Conservation (phyloP, 2,113 vertebrate genomes). For the Chaetops frenatus region DNA sequence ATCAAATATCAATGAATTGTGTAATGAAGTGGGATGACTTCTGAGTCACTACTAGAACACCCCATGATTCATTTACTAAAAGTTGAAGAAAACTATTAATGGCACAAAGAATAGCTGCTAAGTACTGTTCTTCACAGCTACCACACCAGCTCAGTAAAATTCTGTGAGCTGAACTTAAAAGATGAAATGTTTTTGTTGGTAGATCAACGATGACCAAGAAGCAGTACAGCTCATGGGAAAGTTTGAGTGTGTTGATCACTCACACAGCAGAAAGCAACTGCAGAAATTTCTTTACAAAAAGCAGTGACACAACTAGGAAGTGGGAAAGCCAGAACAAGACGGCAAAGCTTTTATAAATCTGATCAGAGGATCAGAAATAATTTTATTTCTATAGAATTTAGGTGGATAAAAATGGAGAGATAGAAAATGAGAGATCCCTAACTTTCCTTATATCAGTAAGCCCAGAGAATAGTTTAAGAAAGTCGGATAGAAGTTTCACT, state of each 20-base stretch:
- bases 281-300: not conserved
- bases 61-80: slow-evolving; percentile 45
- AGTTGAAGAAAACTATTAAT: slow-evolving; percentile 11
- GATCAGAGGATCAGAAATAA: not conserved
- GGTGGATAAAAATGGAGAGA: not conserved
- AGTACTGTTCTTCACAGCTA: not conserved
- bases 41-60: slow-evolving; percentile 49
- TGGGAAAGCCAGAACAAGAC: not conserved
- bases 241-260: slow-evolving; percentile 17
- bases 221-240: slow-evolving; percentile 47
- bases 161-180: slow-evolving; percentile 20
- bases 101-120: not conserved
- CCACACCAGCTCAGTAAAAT: not conserved
- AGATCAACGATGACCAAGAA: slow-evolving; percentile 42
- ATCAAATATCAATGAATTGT: slow-evolving; percentile 1
- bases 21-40: slow-evolving; percentile 12
- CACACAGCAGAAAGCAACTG: not conserved
- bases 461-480: not conserved
- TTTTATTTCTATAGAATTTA: too few relatives aligned
- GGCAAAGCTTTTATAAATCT: not conserved
- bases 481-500: not conserved
- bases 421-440: not conserved
- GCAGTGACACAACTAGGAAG: not conserved
- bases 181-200: slow-evolving; percentile 7
- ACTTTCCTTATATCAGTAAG: not conserved